Conservation (phyloP, 1,140 invertebrate species). For the Teleogryllus occipitalis region DNA sequence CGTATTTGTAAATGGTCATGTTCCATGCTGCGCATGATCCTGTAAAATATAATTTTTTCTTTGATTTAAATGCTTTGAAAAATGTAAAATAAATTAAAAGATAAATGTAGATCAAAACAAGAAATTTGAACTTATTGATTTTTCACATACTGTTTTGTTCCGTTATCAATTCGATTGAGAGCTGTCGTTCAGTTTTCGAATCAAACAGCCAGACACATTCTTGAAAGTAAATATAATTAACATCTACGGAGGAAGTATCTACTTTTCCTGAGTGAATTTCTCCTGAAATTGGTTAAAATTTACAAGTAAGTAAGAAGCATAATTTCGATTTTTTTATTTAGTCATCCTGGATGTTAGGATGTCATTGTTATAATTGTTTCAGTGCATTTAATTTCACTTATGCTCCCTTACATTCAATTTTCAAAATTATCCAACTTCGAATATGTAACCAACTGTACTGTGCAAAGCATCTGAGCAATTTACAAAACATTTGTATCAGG, state of each 20-base stretch:
- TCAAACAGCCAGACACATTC: not conserved
- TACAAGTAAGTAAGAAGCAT: no score
- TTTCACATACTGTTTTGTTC: not conserved
- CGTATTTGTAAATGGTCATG: slow-evolving; percentile 59
- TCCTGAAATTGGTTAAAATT: not conserved
- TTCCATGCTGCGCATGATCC: slow-evolving; percentile 63
- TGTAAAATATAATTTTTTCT: slow-evolving; percentile 25
- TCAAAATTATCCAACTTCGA: no score
- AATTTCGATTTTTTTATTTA: no score
- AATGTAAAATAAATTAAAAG: not conserved
- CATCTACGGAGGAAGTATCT: not conserved
- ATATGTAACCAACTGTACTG: no score
- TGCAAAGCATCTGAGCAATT: no score
- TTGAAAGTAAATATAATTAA: not conserved
- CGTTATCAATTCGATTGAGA: not conserved
- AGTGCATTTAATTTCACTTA: no score
- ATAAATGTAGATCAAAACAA: not conserved
- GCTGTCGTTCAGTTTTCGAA: not conserved
- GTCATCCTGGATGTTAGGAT: no score
- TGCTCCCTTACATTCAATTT: no score
- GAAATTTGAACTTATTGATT: not conserved
- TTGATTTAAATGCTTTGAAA: not conserved
- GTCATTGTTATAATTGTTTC: no score
- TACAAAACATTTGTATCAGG: no score
- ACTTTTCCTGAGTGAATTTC: not conserved